These are phyloP conservation scores for Macaca mulatta DNA, from an alignment of 2,113 vertebrate species.

Conservation along the genomic window DNA sequence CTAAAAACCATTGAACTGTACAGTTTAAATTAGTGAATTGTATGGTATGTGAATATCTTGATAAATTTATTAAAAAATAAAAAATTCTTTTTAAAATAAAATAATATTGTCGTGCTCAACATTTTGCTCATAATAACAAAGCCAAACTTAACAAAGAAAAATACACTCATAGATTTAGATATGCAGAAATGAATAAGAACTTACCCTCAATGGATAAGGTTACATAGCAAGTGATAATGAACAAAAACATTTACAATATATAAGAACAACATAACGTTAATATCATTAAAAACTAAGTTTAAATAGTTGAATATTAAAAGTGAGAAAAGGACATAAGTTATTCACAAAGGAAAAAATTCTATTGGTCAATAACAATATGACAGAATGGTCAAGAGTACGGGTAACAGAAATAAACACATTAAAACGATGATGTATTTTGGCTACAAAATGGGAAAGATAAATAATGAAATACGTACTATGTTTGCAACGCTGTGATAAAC, in stretches of 20 bases:
- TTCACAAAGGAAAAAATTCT: not conserved
- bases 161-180: not conserved
- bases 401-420: not conserved
- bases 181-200: not conserved
- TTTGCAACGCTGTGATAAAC: not conserved
- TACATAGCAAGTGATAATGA: not conserved
- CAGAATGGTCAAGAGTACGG: not conserved
- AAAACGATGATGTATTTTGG: not conserved
- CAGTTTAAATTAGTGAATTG: not conserved
- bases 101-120: not conserved
- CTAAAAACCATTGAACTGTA: not conserved
- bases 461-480: not conserved
- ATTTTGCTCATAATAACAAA: not conserved
- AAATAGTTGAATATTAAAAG: not conserved
- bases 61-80: not conserved
- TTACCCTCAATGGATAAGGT: not conserved
- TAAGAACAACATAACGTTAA: not conserved
- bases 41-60: not conserved
- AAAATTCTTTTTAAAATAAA: not conserved
- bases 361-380: not conserved
- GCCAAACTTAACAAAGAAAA: not conserved
- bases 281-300: not conserved
- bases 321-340: not conserved
- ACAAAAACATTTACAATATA: not conserved
- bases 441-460: not conserved